phyloP scores from a whole-genome alignment of 2,797 vertebrate genomes.

The Erpetoichthys calabaricus region DNA sequence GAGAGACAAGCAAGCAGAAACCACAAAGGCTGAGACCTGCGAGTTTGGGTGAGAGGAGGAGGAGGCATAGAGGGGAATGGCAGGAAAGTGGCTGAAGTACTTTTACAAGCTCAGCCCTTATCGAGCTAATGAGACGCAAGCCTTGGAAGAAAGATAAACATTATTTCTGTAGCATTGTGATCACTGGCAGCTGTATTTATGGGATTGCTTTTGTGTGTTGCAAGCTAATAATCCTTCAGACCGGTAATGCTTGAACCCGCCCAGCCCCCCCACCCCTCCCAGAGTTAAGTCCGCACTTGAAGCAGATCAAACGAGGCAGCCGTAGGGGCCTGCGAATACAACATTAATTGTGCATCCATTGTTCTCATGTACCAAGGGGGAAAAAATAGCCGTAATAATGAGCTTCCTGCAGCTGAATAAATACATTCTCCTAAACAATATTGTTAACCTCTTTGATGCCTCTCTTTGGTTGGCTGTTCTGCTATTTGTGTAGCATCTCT shows the following conservation, averaged over 20 bases:
- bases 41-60: conserved; percentile 2
- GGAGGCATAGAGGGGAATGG: conserved; percentile 5
- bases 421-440: conserved; percentile 40
- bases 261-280: conserved; percentile 24
- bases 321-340: conserved; percentile 27
- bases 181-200: conserved; percentile 51
- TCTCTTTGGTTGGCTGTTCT: conserved; percentile 12
- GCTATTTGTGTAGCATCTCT: no score
- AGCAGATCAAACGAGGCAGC: conserved; percentile 50
- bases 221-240: conserved; percentile 44
- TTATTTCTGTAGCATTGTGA: conserved; percentile 59
- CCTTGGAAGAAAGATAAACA: conserved; percentile 49
- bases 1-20: no score
- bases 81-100: conserved; percentile 16
- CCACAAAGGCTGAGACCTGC: no score
- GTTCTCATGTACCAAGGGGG: conserved; percentile 43
- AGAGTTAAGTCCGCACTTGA: conserved; percentile 43
- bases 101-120: conserved; percentile 22
- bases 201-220: conserved; percentile 46
- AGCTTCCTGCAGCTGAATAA: conserved; percentile 42
- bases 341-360: conserved; percentile 57
- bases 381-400: conserved; percentile 26
- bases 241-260: conserved; percentile 16
- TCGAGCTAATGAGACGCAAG: conserved; percentile 46
- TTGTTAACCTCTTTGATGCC: conserved; percentile 31